Conservation (phyloP, 2,113 vertebrate species). For the Heterotilapia buettikoferi region DNA sequence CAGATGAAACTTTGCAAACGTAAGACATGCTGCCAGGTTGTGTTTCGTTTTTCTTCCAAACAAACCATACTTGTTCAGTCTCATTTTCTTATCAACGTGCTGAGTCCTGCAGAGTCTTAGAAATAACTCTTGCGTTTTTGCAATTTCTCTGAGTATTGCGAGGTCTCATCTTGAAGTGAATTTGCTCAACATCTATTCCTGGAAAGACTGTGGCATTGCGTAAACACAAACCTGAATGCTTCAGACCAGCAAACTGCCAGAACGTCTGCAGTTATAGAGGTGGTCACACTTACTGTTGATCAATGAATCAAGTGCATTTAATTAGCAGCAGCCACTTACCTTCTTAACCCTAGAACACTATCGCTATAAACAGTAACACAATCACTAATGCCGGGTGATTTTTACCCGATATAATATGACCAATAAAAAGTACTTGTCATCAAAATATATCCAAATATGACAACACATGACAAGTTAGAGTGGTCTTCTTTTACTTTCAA, state of each 20-base stretch:
- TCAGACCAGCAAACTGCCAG: not conserved
- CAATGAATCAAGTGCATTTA: not conserved
- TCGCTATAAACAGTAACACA: not conserved
- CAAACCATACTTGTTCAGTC: not conserved
- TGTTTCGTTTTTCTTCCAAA: not conserved
- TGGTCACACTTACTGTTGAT: not conserved
- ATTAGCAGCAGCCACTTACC: not conserved
- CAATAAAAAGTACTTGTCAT: not conserved
- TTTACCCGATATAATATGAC: not conserved
- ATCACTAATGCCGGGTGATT: not conserved
- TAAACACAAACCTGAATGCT: not conserved
- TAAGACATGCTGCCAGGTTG: not conserved
- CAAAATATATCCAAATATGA: not conserved
- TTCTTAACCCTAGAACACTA: not conserved
- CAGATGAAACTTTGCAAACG: not conserved
- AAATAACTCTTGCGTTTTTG: not conserved
- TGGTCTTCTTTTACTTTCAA: not conserved
- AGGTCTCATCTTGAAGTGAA: not conserved
- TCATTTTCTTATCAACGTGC: not conserved
- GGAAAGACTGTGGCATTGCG: not conserved
- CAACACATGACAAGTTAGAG: not conserved
- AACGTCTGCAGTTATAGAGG: not conserved
- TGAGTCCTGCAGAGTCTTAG: not conserved
- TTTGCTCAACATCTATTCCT: not conserved
- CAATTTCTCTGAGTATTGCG: not conserved